Evolutionary conservation across 2,113 vertebrate genomes (phyloP).

Genomic region (Trematomus loennbergii): DNA sequence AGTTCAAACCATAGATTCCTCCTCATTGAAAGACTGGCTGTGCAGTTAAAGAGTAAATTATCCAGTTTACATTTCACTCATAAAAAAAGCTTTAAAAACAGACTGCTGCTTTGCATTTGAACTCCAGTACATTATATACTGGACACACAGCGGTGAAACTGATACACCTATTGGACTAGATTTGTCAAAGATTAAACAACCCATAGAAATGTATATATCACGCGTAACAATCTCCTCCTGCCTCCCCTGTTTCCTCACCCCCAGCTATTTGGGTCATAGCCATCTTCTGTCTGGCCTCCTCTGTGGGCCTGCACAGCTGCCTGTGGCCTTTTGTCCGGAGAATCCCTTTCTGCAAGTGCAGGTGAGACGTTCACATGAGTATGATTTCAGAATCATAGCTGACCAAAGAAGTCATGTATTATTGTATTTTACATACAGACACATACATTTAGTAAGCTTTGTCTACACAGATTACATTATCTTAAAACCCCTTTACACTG

Average conservation of each 20-base stretch:
- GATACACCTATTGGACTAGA: background rate
- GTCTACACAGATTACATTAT: background rate
- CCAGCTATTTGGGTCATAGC: slow-evolving; percentile 93
- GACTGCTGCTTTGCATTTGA: background rate
- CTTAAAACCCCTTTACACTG: background rate
- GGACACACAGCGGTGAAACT: background rate
- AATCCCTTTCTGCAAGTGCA: slow-evolving; percentile 91
- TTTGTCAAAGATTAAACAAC: background rate
- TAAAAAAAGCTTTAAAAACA: slow-evolving; percentile 1
- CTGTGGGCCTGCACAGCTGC: slow-evolving; percentile 94
- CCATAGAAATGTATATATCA: background rate
- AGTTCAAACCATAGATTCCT: background rate
- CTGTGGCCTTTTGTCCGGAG: slow-evolving; percentile 91
- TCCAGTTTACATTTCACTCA: slow-evolving; percentile 7
- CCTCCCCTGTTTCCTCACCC: slow-evolving; percentile 11
- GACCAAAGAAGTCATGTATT: background rate
- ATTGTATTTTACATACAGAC: background rate
- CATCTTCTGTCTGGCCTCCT: slow-evolving; percentile 95
- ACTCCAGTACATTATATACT: background rate
- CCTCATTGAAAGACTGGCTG: background rate
- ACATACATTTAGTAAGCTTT: background rate
- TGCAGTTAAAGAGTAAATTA: background rate
- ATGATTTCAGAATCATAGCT: background rate
- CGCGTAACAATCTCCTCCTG: background rate
- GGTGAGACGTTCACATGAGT: slow-evolving; percentile 79